Base-by-base conservation (phyloP, 2,113 vertebrate species). In the Motacilla tschutschensis region DNA sequence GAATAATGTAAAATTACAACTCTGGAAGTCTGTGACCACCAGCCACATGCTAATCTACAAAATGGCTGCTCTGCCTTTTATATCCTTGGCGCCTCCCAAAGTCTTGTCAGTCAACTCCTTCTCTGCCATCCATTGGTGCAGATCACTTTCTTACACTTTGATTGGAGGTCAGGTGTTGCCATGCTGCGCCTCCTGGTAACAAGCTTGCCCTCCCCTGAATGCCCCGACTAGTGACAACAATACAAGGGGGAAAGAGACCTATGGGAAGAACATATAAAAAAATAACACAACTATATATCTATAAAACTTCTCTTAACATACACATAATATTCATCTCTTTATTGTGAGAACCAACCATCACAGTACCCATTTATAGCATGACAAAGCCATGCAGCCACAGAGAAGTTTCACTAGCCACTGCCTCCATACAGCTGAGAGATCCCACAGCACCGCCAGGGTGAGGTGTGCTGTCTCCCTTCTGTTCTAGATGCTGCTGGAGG, bases 21-120 rank as follows among this genome's bases (percentile, higher is more conserved):
- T 8, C 10, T 6, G 8, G 2, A 36, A 26, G 16, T 9, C 16
- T 1, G 7, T 5, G 3, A 58, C 11, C 24, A 58, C 10, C 16
- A 58, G 16, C 24, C 35, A 26, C 24, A 6, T 3, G 8, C 24
- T 36, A 1, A 0, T 12, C 7, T 36, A 58, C 35, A 58, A 58
- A 18, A 58, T 36, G 24, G 35, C 18, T 2, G 16, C 35, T 13
- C 16, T 38, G 35, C 8, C 8, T 36, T 58, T 58, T 26, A 58
- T 36, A 36, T 3, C 10, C 35, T 38, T 38, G 24, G 55, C 11
- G 2, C 24, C 24, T 18, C 55, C 55, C 35, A 58, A 36, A 26
- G 11, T 36, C 35, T 36, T 58, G 33, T 58, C 35, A 58, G 35
- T 58, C 35, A 36, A 38, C 55, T 58, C 35, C 24, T 26, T 36